Conservation (phyloP, 2,113 vertebrate species). For the Phrynocephalus versicolor region DNA sequence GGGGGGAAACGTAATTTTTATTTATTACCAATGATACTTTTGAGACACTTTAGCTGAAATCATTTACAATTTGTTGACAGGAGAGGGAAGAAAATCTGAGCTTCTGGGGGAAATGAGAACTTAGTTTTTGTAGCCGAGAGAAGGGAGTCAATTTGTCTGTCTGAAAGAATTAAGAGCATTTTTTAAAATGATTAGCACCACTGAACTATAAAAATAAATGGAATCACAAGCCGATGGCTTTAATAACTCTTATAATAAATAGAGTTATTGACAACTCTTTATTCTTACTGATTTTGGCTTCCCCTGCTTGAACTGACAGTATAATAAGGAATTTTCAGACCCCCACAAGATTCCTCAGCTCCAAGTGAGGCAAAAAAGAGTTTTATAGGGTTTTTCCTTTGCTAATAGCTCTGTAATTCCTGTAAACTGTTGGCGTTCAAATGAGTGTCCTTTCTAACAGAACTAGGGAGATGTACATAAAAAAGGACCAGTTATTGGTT, state of each 20-base stretch:
- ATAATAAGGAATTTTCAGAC: no score
- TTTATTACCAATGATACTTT: constrained; percentile 59
- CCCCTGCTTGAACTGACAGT: neutral
- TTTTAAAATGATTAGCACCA: neutral
- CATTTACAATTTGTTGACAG: constrained; percentile 2
- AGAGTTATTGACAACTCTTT: no score
- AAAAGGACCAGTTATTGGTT: no score
- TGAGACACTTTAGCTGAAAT: constrained; percentile 28
- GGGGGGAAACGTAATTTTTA: constrained; percentile 50
- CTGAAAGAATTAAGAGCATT: neutral
- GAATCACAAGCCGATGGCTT: neutral
- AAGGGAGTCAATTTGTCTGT: neutral
- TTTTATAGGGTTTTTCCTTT: no score
- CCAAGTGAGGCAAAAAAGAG: no score
- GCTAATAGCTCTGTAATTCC: no score
- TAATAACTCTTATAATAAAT: neutral
- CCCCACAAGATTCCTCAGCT: no score
- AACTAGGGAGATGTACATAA: no score
- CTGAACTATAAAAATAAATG: neutral
- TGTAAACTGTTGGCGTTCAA: no score
- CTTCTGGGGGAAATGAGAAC: neutral
- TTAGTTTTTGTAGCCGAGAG: neutral
- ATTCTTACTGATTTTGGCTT: neutral
- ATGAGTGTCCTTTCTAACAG: no score
- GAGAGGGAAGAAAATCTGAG: constrained; percentile 20